These are phyloP conservation scores for Danionella cerebrum DNA, from an alignment of 2,113 vertebrate species.

Conservation along the genomic window DNA sequence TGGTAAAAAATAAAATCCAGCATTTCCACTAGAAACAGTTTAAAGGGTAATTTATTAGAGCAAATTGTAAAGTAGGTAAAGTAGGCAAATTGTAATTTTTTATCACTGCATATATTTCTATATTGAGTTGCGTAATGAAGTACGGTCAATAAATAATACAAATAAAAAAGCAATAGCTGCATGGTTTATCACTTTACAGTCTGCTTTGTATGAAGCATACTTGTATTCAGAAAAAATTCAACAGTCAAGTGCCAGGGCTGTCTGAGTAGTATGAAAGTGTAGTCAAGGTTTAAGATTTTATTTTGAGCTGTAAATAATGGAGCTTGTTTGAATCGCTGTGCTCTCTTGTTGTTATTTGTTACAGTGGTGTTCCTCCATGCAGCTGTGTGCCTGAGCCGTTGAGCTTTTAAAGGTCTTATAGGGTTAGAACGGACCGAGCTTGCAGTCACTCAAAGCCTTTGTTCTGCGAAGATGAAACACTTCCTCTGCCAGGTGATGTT, in stretches of 20 bases:
- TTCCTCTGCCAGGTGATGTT: constrained; percentile 7
- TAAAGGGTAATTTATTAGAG: no score
- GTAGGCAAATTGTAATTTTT: no score
- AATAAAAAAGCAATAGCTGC: no score
- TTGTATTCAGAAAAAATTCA: background rate
- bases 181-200: no score
- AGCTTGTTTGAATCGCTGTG: background rate
- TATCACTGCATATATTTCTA: no score
- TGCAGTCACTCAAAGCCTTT: constrained; percentile 10
- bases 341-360: background rate
- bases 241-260: background rate
- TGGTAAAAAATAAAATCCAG: no score
- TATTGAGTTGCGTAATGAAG: no score
- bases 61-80: no score
- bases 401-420: background rate
- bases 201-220: no score
- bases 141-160: no score
- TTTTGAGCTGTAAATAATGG: background rate
- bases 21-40: no score
- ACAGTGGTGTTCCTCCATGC: background rate
- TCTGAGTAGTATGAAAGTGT: background rate
- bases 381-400: constrained; percentile 4
- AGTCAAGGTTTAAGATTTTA: background rate
- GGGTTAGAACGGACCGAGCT: background rate
- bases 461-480: constrained; percentile 35